phyloP scores from a whole-genome alignment of 2,797 vertebrate genomes.

The Stomatorhinus walkeri region DNA sequence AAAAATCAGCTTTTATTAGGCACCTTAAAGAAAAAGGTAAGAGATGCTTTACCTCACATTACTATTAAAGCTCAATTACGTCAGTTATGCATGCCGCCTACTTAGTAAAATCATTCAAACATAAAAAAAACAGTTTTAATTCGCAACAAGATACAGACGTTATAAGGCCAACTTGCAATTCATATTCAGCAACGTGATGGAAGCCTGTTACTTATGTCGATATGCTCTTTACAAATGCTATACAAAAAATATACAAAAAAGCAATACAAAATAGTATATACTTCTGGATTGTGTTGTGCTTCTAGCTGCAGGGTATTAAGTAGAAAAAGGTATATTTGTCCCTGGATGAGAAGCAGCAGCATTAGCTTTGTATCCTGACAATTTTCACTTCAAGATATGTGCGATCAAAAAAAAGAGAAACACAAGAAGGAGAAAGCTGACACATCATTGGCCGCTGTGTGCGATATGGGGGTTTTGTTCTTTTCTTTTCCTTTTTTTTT shows the following conservation, averaged over 20 bases:
- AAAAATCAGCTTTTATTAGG: background rate
- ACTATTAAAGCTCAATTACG: background rate
- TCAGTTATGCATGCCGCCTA: background rate
- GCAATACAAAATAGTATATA: background rate
- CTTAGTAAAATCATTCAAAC: background rate
- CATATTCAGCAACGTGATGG: background rate
- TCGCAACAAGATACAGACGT: background rate
- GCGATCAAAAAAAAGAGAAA: background rate
- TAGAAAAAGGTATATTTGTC: background rate
- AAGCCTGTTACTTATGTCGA: background rate
- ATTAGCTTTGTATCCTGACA: background rate
- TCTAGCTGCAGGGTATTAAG: background rate
- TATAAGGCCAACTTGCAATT: background rate
- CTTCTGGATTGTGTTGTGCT: background rate
- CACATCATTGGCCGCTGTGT: background rate
- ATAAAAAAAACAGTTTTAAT: background rate
- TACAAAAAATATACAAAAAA: background rate
- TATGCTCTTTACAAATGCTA: background rate
- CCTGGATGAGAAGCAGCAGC: background rate
- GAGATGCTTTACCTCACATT: background rate
- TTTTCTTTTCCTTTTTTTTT: background rate
- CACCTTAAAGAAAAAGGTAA: background rate
- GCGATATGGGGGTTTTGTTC: background rate
- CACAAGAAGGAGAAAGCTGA: background rate
- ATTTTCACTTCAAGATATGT: background rate